A percentile compares a stretch with the other conserved stretches of the same genome.
Conservation (phyloP, 2,113 vertebrate genomes). For the Anser cygnoides region DNA sequence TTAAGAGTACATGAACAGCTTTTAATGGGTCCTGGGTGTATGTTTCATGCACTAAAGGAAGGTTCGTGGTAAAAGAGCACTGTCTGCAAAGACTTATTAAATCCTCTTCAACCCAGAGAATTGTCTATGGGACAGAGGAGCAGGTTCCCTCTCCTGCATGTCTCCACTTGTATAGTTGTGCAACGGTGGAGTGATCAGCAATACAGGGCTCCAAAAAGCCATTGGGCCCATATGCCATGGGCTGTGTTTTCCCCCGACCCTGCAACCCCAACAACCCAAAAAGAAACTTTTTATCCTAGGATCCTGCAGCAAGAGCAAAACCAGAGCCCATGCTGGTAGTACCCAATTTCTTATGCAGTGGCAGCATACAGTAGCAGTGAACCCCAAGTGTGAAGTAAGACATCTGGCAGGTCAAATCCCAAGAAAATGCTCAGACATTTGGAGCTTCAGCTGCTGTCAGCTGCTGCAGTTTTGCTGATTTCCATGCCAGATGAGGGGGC, state of each 20-base stretch:
- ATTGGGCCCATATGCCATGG: not conserved
- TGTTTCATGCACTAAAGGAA: not conserved
- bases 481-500: not conserved
- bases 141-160: not conserved
- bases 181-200: not conserved
- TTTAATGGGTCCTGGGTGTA: not conserved
- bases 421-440: not conserved
- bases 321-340: accelerated
- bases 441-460: not conserved
- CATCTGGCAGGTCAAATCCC: not conserved
- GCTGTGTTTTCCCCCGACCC: not conserved
- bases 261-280: not conserved
- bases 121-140: not conserved
- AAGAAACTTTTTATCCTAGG: not conserved
- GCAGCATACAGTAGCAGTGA: not conserved
- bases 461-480: not conserved
- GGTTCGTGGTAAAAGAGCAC: not conserved
- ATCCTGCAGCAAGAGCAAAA: not conserved
- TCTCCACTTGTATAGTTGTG: not conserved
- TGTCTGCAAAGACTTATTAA: not conserved
- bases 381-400: not conserved
- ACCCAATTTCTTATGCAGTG: not conserved
- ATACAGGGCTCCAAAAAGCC: not conserved
- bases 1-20: not conserved
- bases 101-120: not conserved